A percentile compares a stretch with the other conserved stretches of the same genome.
These are phyloP conservation scores for Tyto alba DNA, from an alignment of 2,113 vertebrate genomes.

Conservation along the genomic window DNA sequence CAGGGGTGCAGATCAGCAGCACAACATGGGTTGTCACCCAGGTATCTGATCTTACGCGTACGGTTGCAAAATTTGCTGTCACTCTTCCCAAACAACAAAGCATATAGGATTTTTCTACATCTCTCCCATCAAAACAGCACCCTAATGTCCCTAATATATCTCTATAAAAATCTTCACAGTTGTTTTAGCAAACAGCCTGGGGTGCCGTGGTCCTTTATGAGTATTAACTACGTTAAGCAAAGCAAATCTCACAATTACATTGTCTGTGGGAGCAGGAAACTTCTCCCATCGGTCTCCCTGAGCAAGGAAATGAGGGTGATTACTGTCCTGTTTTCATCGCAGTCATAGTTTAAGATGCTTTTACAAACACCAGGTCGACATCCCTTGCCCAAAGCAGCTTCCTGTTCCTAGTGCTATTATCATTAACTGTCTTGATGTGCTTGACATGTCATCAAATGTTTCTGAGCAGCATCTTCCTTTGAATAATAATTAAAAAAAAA, in stretches of 20 bases:
- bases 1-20: not conserved
- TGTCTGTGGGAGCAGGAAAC: slow-evolving; percentile 25
- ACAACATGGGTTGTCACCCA: not conserved
- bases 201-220: slow-evolving; percentile 5
- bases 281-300: not conserved
- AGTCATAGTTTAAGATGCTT: not conserved
- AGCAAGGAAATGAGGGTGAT: not conserved
- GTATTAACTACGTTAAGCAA: slow-evolving; percentile 47
- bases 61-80: not conserved
- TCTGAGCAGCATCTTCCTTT: not conserved
- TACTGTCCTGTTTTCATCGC: not conserved
- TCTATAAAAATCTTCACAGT: slow-evolving; percentile 33
- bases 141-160: not conserved
- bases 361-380: not conserved
- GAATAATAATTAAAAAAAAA: not conserved
- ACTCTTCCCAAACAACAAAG: not conserved
- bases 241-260: slow-evolving; percentile 4
- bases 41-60: not conserved
- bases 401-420: not conserved
- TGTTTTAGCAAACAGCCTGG: slow-evolving; percentile 17
- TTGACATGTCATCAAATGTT: not conserved
- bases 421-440: not conserved
- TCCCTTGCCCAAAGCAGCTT: slow-evolving; percentile 5
- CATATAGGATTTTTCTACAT: not conserved
- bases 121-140: not conserved